Base-by-base conservation (phyloP, 2,888 invertebrate genomes). In the Folsomia candida region DNA sequence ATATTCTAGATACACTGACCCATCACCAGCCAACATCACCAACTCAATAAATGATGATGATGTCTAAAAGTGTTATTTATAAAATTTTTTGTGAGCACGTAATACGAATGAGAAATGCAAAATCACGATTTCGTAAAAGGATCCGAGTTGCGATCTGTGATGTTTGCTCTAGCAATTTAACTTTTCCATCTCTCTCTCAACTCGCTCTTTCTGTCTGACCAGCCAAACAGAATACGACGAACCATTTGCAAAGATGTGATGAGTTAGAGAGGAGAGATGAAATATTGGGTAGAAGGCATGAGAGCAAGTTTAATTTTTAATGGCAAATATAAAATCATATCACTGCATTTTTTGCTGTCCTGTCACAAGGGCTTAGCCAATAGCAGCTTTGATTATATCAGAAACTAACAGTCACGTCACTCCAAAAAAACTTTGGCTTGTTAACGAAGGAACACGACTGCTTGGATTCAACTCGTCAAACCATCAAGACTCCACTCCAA, bases 101-200 rank as follows among this genome's bases (percentile, higher is more conserved):
- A 67, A 58, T 68, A 29, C 25, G 24, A 59, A 61, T 75, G 70
- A 70, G 72, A 75, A 75, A 71, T 75, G 75, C 75, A 67, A 73
- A 72, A 75, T 75, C 75, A 75, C 75, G 75, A 73, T 73, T 72
- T 72, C 65, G 66, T 65, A 74, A 70, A 74, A 70, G 69, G 62
- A 69, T 54, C 22, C n/a, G 20, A 54, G 18, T 22, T 54, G 54
- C 11, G 37, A 37, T 37, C 37, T 37, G 14, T 14, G n/a, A 54
- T 54, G 54, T 54, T 54, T 54, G 54, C 54, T 54, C 54, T 54
- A 20, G 11, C 54, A 54, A 54, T 54, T 54, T 54, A 54, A 6
- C 54, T 54, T 54, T 14, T 37, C 37, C 54, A 14, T 54, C 54
- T 54, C 54, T n/a, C n/a, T n/a, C n/a, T n/a, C n/a, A n/a, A n/a